phyloP scores from a whole-genome alignment of 2,888 invertebrate genomes.

The Acronicta alni region DNA sequence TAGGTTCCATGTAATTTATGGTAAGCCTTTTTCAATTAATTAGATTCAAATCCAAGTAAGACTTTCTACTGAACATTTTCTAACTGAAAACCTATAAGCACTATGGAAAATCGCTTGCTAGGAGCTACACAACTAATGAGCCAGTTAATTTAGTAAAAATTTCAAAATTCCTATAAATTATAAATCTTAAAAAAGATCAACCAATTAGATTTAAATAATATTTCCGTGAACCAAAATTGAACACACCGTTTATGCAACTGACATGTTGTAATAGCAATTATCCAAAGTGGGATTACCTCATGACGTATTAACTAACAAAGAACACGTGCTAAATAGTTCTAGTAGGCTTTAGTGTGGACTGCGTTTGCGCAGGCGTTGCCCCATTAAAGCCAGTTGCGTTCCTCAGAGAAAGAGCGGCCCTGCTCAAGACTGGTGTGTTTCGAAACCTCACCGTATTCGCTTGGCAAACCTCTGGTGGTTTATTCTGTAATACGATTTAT shows the following conservation, averaged over 20 bases:
- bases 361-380: constrained; percentile 31
- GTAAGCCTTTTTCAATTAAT: too few species aligned
- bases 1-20: too few species aligned
- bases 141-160: neutral
- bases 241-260: constrained; percentile 38
- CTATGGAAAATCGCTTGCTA: too few species aligned
- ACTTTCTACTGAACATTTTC: too few species aligned
- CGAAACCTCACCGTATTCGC: constrained; percentile 73
- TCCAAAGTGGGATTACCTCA: constrained; percentile 24
- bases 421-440: constrained; percentile 73
- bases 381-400: constrained; percentile 71
- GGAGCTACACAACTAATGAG: too few species aligned
- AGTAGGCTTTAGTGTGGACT: constrained; percentile 4
- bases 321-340: constrained; percentile 57
- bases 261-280: constrained; percentile 24
- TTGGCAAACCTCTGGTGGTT: constrained; percentile 74
- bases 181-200: constrained; percentile 21
- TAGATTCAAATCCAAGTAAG: too few species aligned
- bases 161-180: constrained; percentile 15
- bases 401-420: constrained; percentile 81
- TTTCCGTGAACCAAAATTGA: constrained; percentile 30
- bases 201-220: constrained; percentile 24
- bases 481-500: constrained; percentile 82
- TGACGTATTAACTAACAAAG: constrained; percentile 34
- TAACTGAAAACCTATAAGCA: too few species aligned